These are phyloP conservation scores for Notothenia coriiceps DNA, from an alignment of 2,113 vertebrate species.

Conservation along the genomic window DNA sequence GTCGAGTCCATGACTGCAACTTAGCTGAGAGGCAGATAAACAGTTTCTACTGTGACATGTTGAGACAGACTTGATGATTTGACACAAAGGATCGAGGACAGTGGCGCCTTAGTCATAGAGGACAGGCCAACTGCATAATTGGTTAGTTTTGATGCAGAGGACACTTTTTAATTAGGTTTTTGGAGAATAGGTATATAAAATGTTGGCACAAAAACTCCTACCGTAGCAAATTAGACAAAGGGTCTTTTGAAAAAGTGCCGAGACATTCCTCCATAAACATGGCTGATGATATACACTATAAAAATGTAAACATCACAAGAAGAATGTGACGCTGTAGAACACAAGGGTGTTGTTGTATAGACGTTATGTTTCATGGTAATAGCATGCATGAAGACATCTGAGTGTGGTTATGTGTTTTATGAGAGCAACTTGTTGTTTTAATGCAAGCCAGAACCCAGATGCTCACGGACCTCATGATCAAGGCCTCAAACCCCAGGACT, in stretches of 20 bases:
- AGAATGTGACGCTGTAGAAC: constrained; percentile 19
- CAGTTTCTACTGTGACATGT: constrained; percentile 13
- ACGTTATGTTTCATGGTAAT: neutral
- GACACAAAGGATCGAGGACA: constrained; percentile 27
- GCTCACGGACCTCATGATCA: neutral
- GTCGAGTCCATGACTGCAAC: neutral
- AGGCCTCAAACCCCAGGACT: constrained; percentile 1
- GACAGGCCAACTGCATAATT: constrained; percentile 30
- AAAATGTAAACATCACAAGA: constrained; percentile 18
- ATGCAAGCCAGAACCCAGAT: constrained; percentile 9
- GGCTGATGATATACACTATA: neutral
- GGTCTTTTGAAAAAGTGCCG: constrained; percentile 34
- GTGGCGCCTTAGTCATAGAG: constrained; percentile 16
- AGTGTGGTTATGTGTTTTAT: neutral
- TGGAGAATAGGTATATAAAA: constrained; percentile 9
- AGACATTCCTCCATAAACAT: constrained; percentile 18
- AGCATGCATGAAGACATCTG: neutral
- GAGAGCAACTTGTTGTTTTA: constrained; percentile 1
- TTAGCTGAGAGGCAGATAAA: constrained; percentile 42
- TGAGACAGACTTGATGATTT: constrained; percentile 33
- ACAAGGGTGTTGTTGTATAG: constrained; percentile 42
- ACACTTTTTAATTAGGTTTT: constrained; percentile 14
- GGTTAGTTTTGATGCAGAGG: constrained; percentile 25
- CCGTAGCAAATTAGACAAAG: constrained; percentile 10
- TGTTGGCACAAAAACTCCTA: constrained; percentile 9